A percentile compares a stretch with the other conserved stretches of the same genome.
These are phyloP conservation scores for Tetheella fluctuosa DNA, from an alignment of 2,888 invertebrate species.

Conservation along the genomic window DNA sequence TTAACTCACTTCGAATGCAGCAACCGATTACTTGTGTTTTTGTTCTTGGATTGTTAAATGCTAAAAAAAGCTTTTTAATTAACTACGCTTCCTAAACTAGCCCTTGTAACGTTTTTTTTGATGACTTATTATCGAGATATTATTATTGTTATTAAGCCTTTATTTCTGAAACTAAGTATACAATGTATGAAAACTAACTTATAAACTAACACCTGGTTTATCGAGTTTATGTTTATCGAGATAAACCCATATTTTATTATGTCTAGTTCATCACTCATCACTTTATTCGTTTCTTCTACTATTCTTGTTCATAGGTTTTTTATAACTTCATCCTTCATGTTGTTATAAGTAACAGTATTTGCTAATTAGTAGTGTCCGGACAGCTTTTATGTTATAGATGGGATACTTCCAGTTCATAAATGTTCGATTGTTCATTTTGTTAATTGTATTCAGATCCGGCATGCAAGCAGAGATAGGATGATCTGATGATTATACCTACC, in stretches of 20 bases:
- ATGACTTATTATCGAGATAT: neutral
- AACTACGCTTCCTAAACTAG: no score
- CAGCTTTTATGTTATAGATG: no score
- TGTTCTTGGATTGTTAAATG: neutral
- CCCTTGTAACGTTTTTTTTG: neutral
- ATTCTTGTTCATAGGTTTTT: neutral
- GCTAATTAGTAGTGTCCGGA: no score
- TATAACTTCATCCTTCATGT: neutral
- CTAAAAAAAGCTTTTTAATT: neutral
- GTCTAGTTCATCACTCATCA: no score
- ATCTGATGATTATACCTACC: slow-evolving; percentile 24
- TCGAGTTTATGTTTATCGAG: no score
- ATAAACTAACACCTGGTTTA: no score
- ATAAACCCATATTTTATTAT: no score
- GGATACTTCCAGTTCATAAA: neutral
- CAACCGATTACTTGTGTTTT: neutral
- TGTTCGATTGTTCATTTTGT: neutral
- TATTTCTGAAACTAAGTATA: no score
- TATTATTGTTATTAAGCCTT: neutral
- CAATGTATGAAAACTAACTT: no score
- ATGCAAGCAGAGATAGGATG: slow-evolving; percentile 22
- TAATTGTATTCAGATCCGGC: slow-evolving; percentile 9
- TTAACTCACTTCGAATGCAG: neutral
- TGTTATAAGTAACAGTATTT: no score
- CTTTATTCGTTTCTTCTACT: neutral